Percentiles rank a stretch among this genome's conserved stretches.
Conservation (phyloP, 2,888 invertebrate genomes). For the Eristalis intricaria region DNA sequence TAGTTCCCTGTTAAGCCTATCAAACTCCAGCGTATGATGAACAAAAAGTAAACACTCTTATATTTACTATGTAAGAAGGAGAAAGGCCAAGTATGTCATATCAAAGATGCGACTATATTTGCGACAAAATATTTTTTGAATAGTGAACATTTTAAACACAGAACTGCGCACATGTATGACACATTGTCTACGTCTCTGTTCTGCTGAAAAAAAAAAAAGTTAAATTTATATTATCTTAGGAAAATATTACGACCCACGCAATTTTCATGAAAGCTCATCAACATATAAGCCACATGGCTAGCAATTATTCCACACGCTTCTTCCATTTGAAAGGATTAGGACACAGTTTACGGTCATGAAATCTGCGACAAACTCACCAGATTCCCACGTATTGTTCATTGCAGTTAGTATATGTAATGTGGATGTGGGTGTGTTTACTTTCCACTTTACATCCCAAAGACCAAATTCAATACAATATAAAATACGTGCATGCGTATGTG, state of each 20-base stretch:
- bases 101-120: neutral
- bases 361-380: neutral
- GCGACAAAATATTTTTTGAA: neutral
- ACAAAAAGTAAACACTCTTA: too few species aligned
- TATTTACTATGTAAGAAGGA: too few species aligned
- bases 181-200: neutral
- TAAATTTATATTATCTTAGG: neutral
- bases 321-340: neutral
- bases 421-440: neutral
- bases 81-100: neutral
- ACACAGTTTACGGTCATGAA: neutral
- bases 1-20: too few species aligned
- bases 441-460: neutral
- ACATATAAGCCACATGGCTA: constrained; percentile 33
- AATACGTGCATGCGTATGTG: too few species aligned
- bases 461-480: neutral
- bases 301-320: constrained; percentile 14
- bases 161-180: neutral
- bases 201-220: neutral
- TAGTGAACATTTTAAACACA: neutral
- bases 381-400: too few species aligned
- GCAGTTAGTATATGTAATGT: neutral
- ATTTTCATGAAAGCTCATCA: constrained; percentile 14
- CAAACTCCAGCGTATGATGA: too few species aligned
- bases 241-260: constrained; percentile 15